A percentile compares a stretch with the other conserved stretches of the same genome.
Evolutionary conservation across 2,888 invertebrate species (phyloP).

Genomic region (Drosophila cracens): DNA sequence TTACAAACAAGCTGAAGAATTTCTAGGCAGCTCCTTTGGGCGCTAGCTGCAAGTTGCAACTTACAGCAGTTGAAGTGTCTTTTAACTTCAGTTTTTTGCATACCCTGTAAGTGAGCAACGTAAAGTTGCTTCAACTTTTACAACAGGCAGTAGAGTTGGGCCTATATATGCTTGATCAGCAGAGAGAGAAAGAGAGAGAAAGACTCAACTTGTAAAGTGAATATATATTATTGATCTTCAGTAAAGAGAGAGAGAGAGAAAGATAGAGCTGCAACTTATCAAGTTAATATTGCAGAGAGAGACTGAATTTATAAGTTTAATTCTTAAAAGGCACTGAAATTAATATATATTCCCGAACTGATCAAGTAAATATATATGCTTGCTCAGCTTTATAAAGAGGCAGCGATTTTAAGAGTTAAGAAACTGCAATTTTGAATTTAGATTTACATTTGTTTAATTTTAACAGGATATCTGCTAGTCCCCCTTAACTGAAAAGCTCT

Average conservation of each 20-base stretch:
- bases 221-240: not conserved
- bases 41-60: slow-evolving; percentile 59
- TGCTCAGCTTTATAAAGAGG: not conserved
- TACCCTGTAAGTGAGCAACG: not conserved
- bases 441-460: not conserved
- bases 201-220: not conserved
- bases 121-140: not conserved
- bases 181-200: not conserved
- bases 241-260: too few relatives aligned
- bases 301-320: not conserved
- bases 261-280: not conserved
- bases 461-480: not conserved
- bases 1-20: slow-evolving; percentile 76
- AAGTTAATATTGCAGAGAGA: not conserved
- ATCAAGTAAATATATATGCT: not conserved
- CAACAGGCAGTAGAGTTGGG: not conserved
- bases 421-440: not conserved
- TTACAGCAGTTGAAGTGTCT: slow-evolving; percentile 51
- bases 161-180: not conserved
- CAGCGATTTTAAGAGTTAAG: not conserved
- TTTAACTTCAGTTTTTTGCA: slow-evolving; percentile 19
- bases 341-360: not conserved
- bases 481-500: not conserved
- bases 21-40: slow-evolving; percentile 77
- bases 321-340: not conserved